Evolutionary conservation across 2,113 vertebrate species (phyloP), one percentile per base, ranked within the genome.

Genomic region (Rhinoderma darwinii): DNA sequence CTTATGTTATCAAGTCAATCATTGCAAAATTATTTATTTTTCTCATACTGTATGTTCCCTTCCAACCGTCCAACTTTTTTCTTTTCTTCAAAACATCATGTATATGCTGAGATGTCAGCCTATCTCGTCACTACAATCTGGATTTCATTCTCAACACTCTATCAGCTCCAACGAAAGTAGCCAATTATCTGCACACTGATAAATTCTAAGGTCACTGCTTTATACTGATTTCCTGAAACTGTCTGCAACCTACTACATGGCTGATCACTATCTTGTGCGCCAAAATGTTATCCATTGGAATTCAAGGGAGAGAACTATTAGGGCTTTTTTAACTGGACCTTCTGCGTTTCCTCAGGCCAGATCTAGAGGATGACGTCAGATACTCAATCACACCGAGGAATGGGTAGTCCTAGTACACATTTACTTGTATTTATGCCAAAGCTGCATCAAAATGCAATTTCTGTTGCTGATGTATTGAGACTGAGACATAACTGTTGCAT

Each of bases 181-280:
- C 32, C 37, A 10, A 37, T 72, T 72, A 72, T 72, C 35, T 41
- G 9, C 68, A 72, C 18, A 72, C 68, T 72, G 68, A 72, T 72
- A 41, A 41, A 25, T 72, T 72, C 35, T 41, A 25, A 72, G 68
- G 37, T 41, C 68, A 70, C 66, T 20, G 32, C 66, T 70, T 37
- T 18, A 37, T 70, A 70, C 66, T 39, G 66, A 70, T 72, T 68
- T 39, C 35, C 66, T 37, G 35, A 20, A 72, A 41, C 35, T 72
- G 68, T 72, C 35, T 72, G 14, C 68, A 72, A 41, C 68, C 37
- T 41, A 72, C 7, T 25, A 20, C 35, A 39, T 11, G 68, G 35
- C 6, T 72, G 68, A 39, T 72, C 68, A 11, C 35, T 41, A 72
- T 72, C 68, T 41, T 18, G 35, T 22, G 35, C 2, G 5, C 18